These are phyloP conservation scores for Eupithecia dodoneata DNA, from an alignment of 2,888 invertebrate genomes.

Conservation along the genomic window DNA sequence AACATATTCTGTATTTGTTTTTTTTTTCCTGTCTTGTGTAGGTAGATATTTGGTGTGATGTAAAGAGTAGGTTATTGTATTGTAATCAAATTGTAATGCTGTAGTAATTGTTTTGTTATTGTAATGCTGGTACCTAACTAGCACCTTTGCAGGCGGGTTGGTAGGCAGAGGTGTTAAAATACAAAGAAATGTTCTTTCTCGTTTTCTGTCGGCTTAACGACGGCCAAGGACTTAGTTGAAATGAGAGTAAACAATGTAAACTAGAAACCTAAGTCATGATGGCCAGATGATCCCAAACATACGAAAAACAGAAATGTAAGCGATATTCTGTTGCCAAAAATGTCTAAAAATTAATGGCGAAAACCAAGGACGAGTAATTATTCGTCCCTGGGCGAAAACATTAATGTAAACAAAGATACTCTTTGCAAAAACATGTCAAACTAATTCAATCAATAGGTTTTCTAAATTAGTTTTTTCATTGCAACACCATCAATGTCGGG, in stretches of 20 bases:
- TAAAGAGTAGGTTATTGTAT: too few species aligned
- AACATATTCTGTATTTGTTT: too few species aligned
- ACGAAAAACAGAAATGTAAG: not conserved
- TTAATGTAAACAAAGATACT: conserved; percentile 17
- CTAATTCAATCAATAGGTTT: not conserved
- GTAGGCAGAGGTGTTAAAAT: not conserved
- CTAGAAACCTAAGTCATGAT: not conserved
- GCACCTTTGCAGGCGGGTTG: too few species aligned
- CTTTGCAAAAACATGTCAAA: conserved; percentile 41
- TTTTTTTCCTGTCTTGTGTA: too few species aligned
- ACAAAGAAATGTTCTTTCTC: not conserved
- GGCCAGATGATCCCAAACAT: not conserved
- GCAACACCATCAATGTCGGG: conserved; percentile 73
- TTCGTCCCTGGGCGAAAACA: not conserved
- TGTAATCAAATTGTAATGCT: too few species aligned
- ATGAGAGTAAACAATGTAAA: not conserved
- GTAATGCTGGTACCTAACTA: too few species aligned
- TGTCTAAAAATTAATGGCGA: too few species aligned
- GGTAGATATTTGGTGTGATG: too few species aligned
- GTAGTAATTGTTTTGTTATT: too few species aligned
- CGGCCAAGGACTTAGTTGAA: not conserved
- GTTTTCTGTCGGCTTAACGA: not conserved
- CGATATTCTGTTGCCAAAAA: not conserved
- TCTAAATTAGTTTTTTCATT: conserved; percentile 57
- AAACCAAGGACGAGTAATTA: too few species aligned